Conservation (phyloP, 2,888 invertebrate genomes). For the Phaonia tiefii region DNA sequence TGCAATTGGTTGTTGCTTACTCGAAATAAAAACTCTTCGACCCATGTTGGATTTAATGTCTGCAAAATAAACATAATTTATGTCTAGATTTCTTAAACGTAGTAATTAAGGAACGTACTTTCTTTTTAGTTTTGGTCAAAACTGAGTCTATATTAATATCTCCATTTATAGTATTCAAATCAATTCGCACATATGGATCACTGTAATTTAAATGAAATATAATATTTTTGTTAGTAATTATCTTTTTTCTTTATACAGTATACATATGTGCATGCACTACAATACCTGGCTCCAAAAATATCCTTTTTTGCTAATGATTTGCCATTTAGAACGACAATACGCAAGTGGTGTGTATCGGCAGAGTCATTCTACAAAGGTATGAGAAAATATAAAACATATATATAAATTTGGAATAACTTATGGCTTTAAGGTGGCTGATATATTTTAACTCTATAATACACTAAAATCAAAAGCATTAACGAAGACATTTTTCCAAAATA, state of each 20-base stretch:
- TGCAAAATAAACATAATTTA: constrained; percentile 77
- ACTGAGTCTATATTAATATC: constrained; percentile 95
- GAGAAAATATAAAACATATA: constrained; percentile 24
- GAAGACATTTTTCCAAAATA: too few species aligned
- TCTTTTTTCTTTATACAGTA: too few species aligned
- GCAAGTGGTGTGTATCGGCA: constrained; percentile 87
- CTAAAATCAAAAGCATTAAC: too few species aligned
- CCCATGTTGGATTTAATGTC: constrained; percentile 98
- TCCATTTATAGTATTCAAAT: constrained; percentile 91
- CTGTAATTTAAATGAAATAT: constrained; percentile 81
- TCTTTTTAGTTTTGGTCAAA: constrained; percentile 97
- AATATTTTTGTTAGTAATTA: too few species aligned
- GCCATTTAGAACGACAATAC: constrained; percentile 92
- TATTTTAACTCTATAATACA: too few species aligned
- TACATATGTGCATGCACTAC: too few species aligned
- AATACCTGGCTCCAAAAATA: constrained; percentile 98
- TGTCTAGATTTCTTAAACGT: not conserved
- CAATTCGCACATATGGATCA: constrained; percentile 98
- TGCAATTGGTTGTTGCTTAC: constrained; percentile 82
- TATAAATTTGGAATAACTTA: too few species aligned
- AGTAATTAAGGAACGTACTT: constrained; percentile 82
- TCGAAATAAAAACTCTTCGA: constrained; percentile 97
- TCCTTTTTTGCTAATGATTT: constrained; percentile 98
- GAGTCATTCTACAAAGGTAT: constrained; percentile 86
- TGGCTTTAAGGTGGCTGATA: too few species aligned